These are phyloP conservation scores for Acleris emargana DNA, from an alignment of 2,888 invertebrate genomes.

Conservation along the genomic window DNA sequence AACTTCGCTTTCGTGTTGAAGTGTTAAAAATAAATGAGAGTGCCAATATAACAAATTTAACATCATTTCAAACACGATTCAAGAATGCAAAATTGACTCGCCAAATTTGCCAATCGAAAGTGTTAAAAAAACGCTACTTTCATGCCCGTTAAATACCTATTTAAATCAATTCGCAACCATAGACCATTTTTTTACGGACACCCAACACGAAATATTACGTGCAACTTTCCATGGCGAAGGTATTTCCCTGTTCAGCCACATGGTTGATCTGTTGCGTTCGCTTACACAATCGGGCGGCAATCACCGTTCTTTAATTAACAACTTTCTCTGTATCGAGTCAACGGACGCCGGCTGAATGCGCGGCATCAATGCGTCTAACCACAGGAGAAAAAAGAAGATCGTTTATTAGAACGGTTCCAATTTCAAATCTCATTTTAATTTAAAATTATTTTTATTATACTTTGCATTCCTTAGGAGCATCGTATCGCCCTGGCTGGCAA, in stretches of 20 bases:
- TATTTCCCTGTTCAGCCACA: constrained; percentile 60
- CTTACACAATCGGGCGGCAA: constrained; percentile 71
- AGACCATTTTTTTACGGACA: constrained; percentile 26
- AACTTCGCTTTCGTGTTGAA: too few relatives aligned
- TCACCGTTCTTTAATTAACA: constrained; percentile 70
- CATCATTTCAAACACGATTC: not conserved
- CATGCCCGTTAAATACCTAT: constrained; percentile 16
- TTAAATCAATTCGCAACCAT: constrained; percentile 27
- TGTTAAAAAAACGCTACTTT: constrained; percentile 33
- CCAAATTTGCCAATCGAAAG: constrained; percentile 34
- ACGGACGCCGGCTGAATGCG: constrained; percentile 59
- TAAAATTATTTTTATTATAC: too few relatives aligned
- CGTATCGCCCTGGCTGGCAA: too few relatives aligned
- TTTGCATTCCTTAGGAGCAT: too few relatives aligned
- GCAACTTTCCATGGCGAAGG: constrained; percentile 50
- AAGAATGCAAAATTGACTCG: constrained; percentile 14
- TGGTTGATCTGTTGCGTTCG: constrained; percentile 62
- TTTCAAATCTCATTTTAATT: constrained; percentile 26
- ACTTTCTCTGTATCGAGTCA: constrained; percentile 77
- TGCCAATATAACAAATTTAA: not conserved
- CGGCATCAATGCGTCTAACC: constrained; percentile 31
- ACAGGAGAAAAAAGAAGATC: constrained; percentile 26
- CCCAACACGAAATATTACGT: constrained; percentile 38
- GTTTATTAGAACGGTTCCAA: constrained; percentile 28
- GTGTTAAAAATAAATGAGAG: not conserved